These are phyloP conservation scores for Novumbra hubbsi DNA, from an alignment of 2,797 vertebrate species.

Conservation along the genomic window DNA sequence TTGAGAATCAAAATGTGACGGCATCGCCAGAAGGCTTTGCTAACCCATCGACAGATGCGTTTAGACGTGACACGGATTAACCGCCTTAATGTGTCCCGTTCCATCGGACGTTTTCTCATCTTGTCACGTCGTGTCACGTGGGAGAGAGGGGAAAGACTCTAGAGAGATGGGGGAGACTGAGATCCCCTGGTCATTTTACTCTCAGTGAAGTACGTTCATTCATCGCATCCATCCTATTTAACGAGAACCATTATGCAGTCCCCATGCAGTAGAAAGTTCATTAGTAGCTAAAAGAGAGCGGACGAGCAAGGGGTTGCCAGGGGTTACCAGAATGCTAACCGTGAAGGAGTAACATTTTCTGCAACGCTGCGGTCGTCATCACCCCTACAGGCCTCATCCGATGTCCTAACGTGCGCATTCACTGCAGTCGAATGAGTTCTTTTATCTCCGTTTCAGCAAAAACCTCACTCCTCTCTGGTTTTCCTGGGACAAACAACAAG, in stretches of 20 bases:
- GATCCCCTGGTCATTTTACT: conserved; percentile 1
- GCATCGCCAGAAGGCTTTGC: background rate
- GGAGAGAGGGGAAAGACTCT: background rate
- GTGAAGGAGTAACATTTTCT: conserved; percentile 22
- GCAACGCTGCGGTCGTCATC: conserved; percentile 22
- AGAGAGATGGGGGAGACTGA: background rate
- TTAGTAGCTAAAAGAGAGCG: conserved; percentile 5
- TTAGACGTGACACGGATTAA: conserved; percentile 66
- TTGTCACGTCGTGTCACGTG: background rate
- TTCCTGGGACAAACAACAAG: too few relatives aligned
- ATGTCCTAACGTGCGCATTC: conserved; percentile 30
- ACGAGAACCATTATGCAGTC: conserved; percentile 13
- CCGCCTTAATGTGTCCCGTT: conserved; percentile 48
- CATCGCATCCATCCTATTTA: conserved; percentile 19
- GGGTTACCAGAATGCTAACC: conserved; percentile 6
- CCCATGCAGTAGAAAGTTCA: conserved; percentile 18
- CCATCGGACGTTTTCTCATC: conserved; percentile 38
- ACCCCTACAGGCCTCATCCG: background rate
- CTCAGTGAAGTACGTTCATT: conserved; percentile 4
- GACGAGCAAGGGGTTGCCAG: conserved; percentile 18
- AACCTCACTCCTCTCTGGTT: background rate
- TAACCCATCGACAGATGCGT: conserved; percentile 30
- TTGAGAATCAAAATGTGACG: conserved; percentile 32
- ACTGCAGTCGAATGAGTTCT: conserved; percentile 25
- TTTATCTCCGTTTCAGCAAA: conserved; percentile 22